Conservation (phyloP, 2,888 invertebrate genomes). For the Allygus modestus region DNA sequence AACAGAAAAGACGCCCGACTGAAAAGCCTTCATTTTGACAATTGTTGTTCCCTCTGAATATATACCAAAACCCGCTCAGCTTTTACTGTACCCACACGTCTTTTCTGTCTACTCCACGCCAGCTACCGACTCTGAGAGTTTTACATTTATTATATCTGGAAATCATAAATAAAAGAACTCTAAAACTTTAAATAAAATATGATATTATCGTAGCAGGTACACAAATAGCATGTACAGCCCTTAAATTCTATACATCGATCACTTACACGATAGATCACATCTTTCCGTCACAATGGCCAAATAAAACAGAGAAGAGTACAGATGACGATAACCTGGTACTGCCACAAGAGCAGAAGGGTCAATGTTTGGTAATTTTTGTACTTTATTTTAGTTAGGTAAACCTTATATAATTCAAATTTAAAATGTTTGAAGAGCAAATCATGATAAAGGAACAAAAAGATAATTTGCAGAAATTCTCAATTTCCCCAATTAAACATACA, state of each 20-base stretch:
- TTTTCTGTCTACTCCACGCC: conserved; percentile 19
- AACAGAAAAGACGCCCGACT: conserved; percentile 23
- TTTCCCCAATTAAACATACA: too few relatives aligned
- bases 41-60: neutral
- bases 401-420: too few relatives aligned
- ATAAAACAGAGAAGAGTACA: neutral
- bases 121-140: conserved; percentile 11
- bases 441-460: too few relatives aligned
- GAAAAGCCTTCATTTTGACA: neutral
- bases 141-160: conserved; percentile 40
- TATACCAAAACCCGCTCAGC: neutral
- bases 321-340: too few relatives aligned
- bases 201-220: conserved; percentile 45
- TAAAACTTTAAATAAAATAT: conserved; percentile 39
- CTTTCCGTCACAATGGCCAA: conserved; percentile 22
- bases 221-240: conserved; percentile 49
- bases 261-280: conserved; percentile 19
- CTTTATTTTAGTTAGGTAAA: too few relatives aligned
- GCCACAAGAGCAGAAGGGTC: too few relatives aligned
- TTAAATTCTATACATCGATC: conserved; percentile 11
- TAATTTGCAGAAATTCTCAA: too few relatives aligned
- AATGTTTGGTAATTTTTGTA: too few relatives aligned
- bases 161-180: conserved; percentile 39
- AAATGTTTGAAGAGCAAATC: too few relatives aligned
- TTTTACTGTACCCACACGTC: neutral